phyloP scores from a whole-genome alignment of 2,888 invertebrate genomes.

The Willowsia nigromaculata region DNA sequence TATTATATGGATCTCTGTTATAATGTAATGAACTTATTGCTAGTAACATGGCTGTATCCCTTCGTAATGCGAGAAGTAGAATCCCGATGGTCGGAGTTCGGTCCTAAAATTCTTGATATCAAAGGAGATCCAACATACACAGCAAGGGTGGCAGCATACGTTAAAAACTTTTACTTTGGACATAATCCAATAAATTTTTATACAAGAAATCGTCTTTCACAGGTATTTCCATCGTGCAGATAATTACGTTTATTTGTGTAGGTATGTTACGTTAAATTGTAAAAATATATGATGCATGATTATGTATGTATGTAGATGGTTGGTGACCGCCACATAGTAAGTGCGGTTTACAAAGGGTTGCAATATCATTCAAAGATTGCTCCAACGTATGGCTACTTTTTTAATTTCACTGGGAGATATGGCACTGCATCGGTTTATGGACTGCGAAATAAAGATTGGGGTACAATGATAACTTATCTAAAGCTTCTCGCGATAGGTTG shows the following conservation, averaged over 20 bases:
- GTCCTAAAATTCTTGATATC: slow-evolving; percentile 71
- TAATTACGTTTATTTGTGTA: too few relatives aligned
- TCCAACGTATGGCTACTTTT: slow-evolving; percentile 74
- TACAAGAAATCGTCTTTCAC: slow-evolving; percentile 54
- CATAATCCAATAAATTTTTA: slow-evolving; percentile 69
- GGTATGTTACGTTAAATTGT: not conserved
- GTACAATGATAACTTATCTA: slow-evolving; percentile 9
- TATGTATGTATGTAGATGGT: slow-evolving; percentile 68
- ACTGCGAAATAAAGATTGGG: slow-evolving; percentile 62
- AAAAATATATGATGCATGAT: not conserved
- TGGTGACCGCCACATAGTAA: slow-evolving; percentile 68
- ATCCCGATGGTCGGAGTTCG: slow-evolving; percentile 64
- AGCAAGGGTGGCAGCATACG: slow-evolving; percentile 50
- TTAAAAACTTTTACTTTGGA: slow-evolving; percentile 71
- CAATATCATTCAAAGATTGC: slow-evolving; percentile 67
- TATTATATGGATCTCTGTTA: not conserved
- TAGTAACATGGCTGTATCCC: slow-evolving; percentile 73
- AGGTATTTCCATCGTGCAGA: too few relatives aligned
- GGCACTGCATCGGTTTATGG: slow-evolving; percentile 71
- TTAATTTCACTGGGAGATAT: slow-evolving; percentile 74
- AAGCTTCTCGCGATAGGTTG: too few relatives aligned
- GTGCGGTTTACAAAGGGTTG: slow-evolving; percentile 71
- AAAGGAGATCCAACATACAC: slow-evolving; percentile 61
- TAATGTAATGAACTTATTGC: not conserved
- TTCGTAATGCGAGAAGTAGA: slow-evolving; percentile 72